Conservation (phyloP, 2,113 vertebrate species). For the Dicerorhinus sumatrensis region DNA sequence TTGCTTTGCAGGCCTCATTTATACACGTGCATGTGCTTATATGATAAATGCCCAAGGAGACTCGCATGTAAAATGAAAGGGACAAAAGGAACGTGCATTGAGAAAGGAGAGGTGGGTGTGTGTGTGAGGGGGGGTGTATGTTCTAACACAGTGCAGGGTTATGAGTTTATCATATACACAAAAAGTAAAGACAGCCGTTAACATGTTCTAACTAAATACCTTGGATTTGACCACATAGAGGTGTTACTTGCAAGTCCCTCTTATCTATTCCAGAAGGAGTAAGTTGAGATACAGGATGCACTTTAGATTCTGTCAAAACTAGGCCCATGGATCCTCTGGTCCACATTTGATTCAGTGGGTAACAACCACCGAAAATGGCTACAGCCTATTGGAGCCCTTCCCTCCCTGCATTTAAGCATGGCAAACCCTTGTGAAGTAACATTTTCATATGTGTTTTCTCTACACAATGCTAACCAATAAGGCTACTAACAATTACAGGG, state of each 20-base stretch:
- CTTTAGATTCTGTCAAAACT: background rate
- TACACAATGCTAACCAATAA: slow-evolving; percentile 70
- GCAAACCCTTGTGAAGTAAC: slow-evolving; percentile 55
- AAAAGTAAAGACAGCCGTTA: slow-evolving; percentile 55
- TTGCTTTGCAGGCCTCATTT: slow-evolving; percentile 36
- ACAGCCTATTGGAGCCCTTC: background rate
- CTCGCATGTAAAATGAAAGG: background rate
- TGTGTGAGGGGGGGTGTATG: background rate
- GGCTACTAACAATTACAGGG: slow-evolving; percentile 74
- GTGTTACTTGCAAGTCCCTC: slow-evolving; percentile 7
- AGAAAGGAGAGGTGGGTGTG: background rate
- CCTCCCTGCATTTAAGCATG: slow-evolving; percentile 8
- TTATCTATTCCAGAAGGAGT: background rate
- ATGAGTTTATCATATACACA: background rate
- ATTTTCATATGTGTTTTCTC: slow-evolving; percentile 75
- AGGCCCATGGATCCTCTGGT: background rate
- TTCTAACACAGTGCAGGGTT: background rate
- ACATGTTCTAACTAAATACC: slow-evolving; percentile 54
- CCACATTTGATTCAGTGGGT: background rate
- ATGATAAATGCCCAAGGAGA: slow-evolving; percentile 17
- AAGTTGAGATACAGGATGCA: background rate
- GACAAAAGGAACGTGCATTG: background rate
- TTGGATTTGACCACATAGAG: slow-evolving; percentile 62
- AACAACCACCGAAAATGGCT: background rate
- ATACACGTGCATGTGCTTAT: background rate